Evolutionary conservation across 2,888 invertebrate species (phyloP).

Genomic region (Chesias legatella): DNA sequence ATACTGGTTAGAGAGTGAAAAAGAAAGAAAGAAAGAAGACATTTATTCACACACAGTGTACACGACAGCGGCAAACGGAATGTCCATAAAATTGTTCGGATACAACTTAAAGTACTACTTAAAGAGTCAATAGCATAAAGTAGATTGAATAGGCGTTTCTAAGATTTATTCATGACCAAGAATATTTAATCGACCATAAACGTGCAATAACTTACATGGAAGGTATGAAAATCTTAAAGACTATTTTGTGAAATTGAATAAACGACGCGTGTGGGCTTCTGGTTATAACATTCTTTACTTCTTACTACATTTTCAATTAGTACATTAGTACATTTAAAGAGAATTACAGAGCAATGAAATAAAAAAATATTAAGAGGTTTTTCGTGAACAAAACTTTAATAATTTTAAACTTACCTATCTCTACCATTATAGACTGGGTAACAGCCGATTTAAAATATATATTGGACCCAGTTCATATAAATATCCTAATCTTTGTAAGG

Average conservation of each 20-base stretch:
- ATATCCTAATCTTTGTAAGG: no score
- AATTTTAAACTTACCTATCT: no score
- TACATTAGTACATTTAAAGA: neutral
- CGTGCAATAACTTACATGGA: constrained; percentile 7
- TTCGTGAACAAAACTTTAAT: no score
- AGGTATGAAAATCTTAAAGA: constrained; percentile 4
- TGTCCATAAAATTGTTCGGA: constrained; percentile 5
- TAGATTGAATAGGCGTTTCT: constrained; percentile 5
- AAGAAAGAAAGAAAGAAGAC: no score
- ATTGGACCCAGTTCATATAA: no score
- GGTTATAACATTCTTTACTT: neutral
- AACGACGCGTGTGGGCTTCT: constrained; percentile 5
- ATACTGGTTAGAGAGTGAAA: no score
- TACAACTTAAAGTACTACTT: neutral
- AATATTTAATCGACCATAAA: constrained; percentile 12
- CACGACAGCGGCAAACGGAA: no score
- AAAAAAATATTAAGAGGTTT: no score
- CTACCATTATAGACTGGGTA: no score
- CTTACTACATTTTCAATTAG: neutral
- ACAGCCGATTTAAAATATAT: no score
- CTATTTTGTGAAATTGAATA: constrained; percentile 5
- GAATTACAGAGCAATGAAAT: no score
- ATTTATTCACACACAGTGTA: no score
- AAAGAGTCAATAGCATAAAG: constrained; percentile 6
- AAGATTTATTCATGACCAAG: constrained; percentile 10